Base-by-base conservation (phyloP, 2,113 vertebrate genomes). In the Felis chaus region DNA sequence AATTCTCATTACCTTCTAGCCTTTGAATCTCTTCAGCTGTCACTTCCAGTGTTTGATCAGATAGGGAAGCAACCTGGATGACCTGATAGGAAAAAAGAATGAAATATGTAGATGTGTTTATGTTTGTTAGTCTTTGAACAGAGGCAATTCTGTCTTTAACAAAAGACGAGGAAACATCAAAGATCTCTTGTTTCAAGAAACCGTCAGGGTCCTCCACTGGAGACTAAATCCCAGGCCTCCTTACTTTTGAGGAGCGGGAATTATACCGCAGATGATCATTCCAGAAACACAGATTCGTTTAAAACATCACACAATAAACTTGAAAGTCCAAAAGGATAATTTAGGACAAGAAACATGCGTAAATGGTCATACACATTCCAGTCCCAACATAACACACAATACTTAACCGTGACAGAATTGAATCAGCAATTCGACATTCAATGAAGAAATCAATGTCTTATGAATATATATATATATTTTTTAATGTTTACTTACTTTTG, bases 51-150 rank as follows among this genome's bases (percentile, higher is more conserved):
- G 98, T 99, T 97, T 99, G 98, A 87, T 99, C 99, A n/a, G 99
- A 99, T 16, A 99, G 98, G 10, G 99, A 99, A 33, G 99, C 99
- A 8, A 99, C 99, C 92, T 99, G 99, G 95, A 99, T 98, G 33
- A 99, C 98, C 99, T 99, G 86, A 85, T 0, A 93, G 88, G 89
- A 97, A 88, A 88, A 95, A 91, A 96, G 81, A 96, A 95, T 25
- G 82, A 93, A 93, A 97, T 29, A 53, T 93, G 71, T 57, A 74
- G 31, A 66, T 33, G 50, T n/a, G 66, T 33, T 27, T 25, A 48
- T 71, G 71, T 80, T 61, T 83, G 74, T 89, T 50, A 90, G 61
- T 92, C 90, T 91, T 81, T 97, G 90, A 96, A 85, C 83, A 97
- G 91, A 94, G 36, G 83, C 31, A 63, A 81, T 83, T 92, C 45